phyloP scores from a whole-genome alignment of 2,797 vertebrate genomes.

The Catharus ustulatus region DNA sequence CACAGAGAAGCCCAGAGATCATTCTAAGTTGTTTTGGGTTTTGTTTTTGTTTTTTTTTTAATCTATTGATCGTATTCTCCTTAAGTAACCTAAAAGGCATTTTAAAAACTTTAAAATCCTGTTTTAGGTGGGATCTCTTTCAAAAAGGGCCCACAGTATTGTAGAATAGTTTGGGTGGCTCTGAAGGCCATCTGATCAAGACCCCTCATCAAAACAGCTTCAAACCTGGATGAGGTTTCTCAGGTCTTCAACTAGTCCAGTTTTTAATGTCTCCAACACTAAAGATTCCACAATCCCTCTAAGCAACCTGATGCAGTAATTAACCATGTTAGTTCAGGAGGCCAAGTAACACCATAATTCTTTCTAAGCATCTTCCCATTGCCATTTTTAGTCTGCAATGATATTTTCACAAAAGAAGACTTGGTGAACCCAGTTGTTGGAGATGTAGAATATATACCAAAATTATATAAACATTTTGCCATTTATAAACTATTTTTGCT shows the following conservation, averaged over 20 bases:
- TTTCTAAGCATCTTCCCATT: neutral
- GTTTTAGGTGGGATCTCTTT: neutral
- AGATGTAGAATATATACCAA: neutral
- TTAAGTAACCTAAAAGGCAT: neutral
- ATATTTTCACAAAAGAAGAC: neutral
- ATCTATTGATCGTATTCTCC: neutral
- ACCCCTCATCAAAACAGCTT: neutral
- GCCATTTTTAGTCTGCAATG: neutral
- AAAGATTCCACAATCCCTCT: neutral
- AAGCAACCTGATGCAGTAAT: neutral
- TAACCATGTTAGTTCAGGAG: neutral
- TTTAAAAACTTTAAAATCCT: neutral
- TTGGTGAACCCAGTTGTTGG: neutral
- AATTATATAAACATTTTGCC: neutral
- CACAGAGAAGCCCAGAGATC: neutral
- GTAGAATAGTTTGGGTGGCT: neutral
- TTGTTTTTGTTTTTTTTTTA: neutral
- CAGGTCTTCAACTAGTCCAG: neutral
- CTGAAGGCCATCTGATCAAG: neutral
- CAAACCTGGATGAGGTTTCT: neutral
- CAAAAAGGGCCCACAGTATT: neutral
- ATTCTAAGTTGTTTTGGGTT: neutral
- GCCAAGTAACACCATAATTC: neutral
- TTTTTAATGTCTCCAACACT: neutral
- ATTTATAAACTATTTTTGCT: neutral